phyloP scores from a whole-genome alignment of 2,888 invertebrate genomes.

The Alloscopus bannaensis region DNA sequence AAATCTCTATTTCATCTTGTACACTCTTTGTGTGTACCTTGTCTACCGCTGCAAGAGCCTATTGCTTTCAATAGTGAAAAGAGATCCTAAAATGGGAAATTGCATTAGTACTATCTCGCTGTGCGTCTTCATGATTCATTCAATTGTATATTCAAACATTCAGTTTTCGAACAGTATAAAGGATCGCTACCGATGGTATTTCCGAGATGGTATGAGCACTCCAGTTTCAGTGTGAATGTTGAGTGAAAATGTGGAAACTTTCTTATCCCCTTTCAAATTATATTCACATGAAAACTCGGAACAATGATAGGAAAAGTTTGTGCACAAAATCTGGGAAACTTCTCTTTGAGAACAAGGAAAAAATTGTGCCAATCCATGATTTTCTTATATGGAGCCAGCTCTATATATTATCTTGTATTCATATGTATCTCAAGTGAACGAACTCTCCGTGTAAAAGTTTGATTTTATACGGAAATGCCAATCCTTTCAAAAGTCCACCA shows the following conservation, averaged over 20 bases:
- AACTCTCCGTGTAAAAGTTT: no score
- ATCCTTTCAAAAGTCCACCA: no score
- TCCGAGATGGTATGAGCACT: background rate
- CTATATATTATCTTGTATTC: no score
- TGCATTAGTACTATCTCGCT: conserved; percentile 24
- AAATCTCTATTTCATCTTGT: no score
- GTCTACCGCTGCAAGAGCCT: no score
- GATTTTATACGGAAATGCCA: no score
- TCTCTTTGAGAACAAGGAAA: conserved; percentile 11
- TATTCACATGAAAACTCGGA: conserved; percentile 39
- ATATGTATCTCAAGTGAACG: no score
- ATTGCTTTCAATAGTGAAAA: conserved; percentile 7
- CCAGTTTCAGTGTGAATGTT: conserved; percentile 24
- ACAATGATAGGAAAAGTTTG: conserved; percentile 44
- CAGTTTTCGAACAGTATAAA: no score
- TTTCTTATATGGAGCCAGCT: no score
- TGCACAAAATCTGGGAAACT: conserved; percentile 32
- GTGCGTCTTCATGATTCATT: conserved; percentile 19
- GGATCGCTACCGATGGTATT: conserved; percentile 19
- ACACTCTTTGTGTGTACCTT: no score
- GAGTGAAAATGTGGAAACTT: conserved; percentile 50
- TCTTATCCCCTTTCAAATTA: conserved; percentile 54
- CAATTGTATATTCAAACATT: conserved; percentile 2
- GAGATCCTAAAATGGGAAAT: conserved; percentile 15
- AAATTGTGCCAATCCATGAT: conserved; percentile 24